These are phyloP conservation scores for Oplegnathus fasciatus DNA, from an alignment of 2,113 vertebrate genomes.

Conservation along the genomic window DNA sequence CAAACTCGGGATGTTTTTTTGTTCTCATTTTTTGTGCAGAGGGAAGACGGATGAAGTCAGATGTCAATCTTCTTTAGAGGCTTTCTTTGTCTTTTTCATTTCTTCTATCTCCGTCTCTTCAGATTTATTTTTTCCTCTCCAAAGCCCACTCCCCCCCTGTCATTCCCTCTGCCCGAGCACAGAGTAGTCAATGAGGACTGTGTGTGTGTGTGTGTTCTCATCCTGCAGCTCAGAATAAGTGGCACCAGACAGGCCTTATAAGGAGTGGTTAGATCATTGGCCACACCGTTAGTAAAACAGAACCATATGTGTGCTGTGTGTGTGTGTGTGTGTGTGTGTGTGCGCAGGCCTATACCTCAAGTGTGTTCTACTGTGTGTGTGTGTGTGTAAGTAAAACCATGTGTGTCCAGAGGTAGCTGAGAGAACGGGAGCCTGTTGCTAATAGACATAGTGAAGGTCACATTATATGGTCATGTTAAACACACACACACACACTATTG, in stretches of 20 bases:
- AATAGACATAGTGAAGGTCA: slow-evolving; percentile 82
- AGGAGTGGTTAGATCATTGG: slow-evolving; percentile 85
- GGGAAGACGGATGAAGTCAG: not conserved
- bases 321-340: slow-evolving; percentile 18
- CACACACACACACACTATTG: slow-evolving; percentile 34
- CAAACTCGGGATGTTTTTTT: not conserved
- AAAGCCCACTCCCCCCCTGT: slow-evolving; percentile 37
- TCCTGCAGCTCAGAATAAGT: slow-evolving; percentile 81
- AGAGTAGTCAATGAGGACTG: slow-evolving; percentile 41
- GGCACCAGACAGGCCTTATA: slow-evolving; percentile 88
- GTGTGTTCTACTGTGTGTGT: slow-evolving; percentile 20
- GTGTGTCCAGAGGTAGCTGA: slow-evolving; percentile 79
- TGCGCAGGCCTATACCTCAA: slow-evolving; percentile 43
- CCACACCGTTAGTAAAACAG: slow-evolving; percentile 81
- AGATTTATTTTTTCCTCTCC: slow-evolving; percentile 36
- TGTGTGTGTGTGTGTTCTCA: slow-evolving; percentile 59
- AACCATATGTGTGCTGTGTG: slow-evolving; percentile 76
- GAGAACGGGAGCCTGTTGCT: slow-evolving; percentile 81
- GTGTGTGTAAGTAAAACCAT: slow-evolving; percentile 79
- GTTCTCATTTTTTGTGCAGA: not conserved
- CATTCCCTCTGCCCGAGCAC: slow-evolving; percentile 34
- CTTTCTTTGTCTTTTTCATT: slow-evolving; percentile 29
- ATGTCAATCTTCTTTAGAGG: slow-evolving; percentile 10
- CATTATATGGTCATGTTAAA: slow-evolving; percentile 77
- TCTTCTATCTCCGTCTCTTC: slow-evolving; percentile 4